Percentiles rank a stretch among this genome's conserved stretches.
phyloP scores from a whole-genome alignment of 2,113 vertebrate genomes.

The Oreocharis arfaki region DNA sequence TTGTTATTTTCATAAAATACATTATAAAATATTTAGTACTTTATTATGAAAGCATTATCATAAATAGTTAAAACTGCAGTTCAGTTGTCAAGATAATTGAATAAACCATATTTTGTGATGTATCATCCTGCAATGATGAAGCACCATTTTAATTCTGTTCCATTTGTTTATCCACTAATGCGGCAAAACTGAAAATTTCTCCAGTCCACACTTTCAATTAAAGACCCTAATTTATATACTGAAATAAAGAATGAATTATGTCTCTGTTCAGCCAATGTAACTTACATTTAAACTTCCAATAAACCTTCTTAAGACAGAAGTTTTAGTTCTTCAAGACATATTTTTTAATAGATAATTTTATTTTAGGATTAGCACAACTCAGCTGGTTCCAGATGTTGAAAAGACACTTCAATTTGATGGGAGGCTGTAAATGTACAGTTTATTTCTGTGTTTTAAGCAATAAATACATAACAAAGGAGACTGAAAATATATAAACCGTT shows the following conservation, averaged over 20 bases:
- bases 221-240: background rate
- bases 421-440: background rate
- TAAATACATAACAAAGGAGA: background rate
- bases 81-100: background rate
- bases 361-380: background rate
- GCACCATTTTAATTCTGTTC: background rate
- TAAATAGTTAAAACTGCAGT: background rate
- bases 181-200: background rate
- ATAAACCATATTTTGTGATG: background rate
- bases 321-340: background rate
- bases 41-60: background rate
- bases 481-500: background rate
- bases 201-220: background rate
- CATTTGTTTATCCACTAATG: background rate
- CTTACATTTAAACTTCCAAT: background rate
- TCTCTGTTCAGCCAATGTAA: background rate
- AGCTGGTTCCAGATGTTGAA: background rate
- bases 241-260: background rate
- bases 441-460: background rate
- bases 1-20: background rate
- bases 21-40: slow-evolving; percentile 12
- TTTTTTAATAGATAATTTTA: background rate
- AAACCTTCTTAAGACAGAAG: background rate
- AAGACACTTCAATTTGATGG: background rate
- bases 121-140: background rate